These are phyloP conservation scores for Catostomus latipinnis DNA, from an alignment of 2,797 vertebrate species.

Conservation along the genomic window DNA sequence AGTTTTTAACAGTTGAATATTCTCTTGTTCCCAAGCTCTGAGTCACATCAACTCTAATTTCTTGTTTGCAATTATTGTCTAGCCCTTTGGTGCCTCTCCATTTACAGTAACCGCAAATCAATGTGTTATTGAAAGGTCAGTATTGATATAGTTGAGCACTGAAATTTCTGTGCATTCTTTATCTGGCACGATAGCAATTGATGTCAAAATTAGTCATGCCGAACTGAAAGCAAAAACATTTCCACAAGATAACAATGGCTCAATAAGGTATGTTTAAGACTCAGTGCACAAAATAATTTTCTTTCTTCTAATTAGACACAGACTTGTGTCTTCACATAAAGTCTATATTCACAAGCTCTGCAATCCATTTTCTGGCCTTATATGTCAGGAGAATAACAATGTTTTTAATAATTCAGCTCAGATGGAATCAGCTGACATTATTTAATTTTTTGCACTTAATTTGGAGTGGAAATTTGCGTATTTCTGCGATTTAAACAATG, in stretches of 20 bases:
- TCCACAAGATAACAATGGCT: slow-evolving; percentile 39
- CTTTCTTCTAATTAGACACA: slow-evolving; percentile 21
- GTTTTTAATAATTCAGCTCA: slow-evolving; percentile 6
- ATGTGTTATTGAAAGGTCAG: slow-evolving; percentile 47
- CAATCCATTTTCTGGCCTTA: slow-evolving; percentile 5
- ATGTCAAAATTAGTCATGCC: slow-evolving; percentile 45
- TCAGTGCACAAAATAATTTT: slow-evolving; percentile 15
- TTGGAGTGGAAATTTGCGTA: no score
- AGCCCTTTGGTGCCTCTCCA: slow-evolving; percentile 40
- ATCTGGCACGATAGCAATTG: slow-evolving; percentile 25
- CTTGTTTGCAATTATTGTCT: slow-evolving; percentile 41
- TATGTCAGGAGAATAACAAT: slow-evolving; percentile 14
- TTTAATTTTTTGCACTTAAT: no score
- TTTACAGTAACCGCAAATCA: slow-evolving; percentile 55
- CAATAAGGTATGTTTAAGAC: slow-evolving; percentile 26
- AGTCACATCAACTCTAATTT: slow-evolving; percentile 17
- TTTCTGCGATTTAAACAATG: no score
- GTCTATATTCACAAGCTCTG: slow-evolving; percentile 3
- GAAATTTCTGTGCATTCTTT: slow-evolving; percentile 33
- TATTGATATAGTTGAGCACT: slow-evolving; percentile 45
- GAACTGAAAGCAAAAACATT: slow-evolving; percentile 34
- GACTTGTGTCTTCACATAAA: background rate
- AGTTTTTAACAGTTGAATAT: slow-evolving; percentile 3
- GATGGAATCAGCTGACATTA: no score
- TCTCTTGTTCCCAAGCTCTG: background rate